Base-by-base conservation (phyloP, 2,113 vertebrate species). In the Alaudala cheleensis region DNA sequence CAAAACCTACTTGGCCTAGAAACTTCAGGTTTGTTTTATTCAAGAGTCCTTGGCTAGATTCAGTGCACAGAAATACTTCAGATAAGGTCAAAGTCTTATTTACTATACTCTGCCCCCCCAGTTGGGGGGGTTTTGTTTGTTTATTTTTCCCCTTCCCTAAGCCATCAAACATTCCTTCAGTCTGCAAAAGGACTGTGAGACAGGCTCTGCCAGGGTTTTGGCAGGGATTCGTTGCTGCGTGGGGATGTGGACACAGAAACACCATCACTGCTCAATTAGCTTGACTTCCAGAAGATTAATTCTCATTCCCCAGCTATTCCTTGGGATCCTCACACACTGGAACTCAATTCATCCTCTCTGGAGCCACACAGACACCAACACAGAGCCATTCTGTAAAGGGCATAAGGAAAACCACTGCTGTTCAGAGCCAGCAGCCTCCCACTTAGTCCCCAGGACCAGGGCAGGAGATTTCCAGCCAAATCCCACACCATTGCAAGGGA, bases 11-110 rank as follows among this genome's bases (percentile, higher is more conserved):
- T 76, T 91, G 95, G 88, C 95, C 96, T 96, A 95, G 95, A 97
- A 96, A 96, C 82, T 96, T 97, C 96, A 96, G 31, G 91, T 40
- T 94, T 95, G 77, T 90, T 96, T 96, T 96, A 95, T 97, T 97
- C 93, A 93, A 76, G 90, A 96, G 92, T 96, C 96, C 95, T 96
- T 96, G 92, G 92, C 90, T 83, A 64, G 60, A 90, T 90, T 73
- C 85, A 70, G n/a, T 64, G 60, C 71, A 49, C 33, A 49, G 58
- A 53, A 89, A 77, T 71, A 74, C 77, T 87, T 88, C 54, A 81
- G 85, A 84, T 94, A 92, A 96, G 95, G 95, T 96, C 93, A 94
- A 77, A 92, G 50, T 53, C 78, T 94, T 92, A 86, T 82, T 96
- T 93, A 95, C 88, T 73, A 12, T 33, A 22, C 10, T 17, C 82